Evolutionary conservation across 1,140 invertebrate species (phyloP), one percentile per base, ranked within the genome.

Genomic region (Parapsyche elsis): DNA sequence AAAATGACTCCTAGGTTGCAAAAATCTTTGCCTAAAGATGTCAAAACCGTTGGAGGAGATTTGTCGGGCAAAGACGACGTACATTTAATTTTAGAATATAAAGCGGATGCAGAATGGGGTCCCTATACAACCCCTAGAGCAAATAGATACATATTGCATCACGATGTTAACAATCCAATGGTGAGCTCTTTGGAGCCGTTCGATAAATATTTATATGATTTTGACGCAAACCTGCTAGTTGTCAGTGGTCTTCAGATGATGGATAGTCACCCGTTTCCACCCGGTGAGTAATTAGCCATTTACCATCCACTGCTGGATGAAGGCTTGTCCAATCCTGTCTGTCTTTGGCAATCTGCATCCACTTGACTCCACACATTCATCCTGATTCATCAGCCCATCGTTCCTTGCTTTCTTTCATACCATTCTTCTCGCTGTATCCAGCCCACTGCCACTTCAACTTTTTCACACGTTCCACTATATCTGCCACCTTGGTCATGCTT

Each of bases 221-320:
- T 93, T 84, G 89, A 92, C 26, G 94, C 95, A 9, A 89, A 95
- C 84, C 88, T 97, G 76, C 88, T 96, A 76, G 94, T 97, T 81
- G 89, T 97, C 53, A 94, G 95, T 85, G 95, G 95, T 0, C 86
- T 97, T 23, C 96, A 97, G 85, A 95, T 96, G 94, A 95, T 97
- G 95, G 95, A 97, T 86, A 96, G 94, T 87, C 96, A 94, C 87
- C 94, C 94, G 45, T 95, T 94, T 84, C 87, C 87, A 80, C 83
- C 89, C 86, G 92, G 92, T 92, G 86, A 16, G n/a, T 64, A 87
- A 12, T 26, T 85, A 84, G 81, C n/a, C n/a, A n/a, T n/a, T n/a
- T n/a, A n/a, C n/a, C n/a, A n/a, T n/a, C n/a, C n/a, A n/a, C n/a
- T n/a, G n/a, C n/a, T n/a, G n/a, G n/a, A n/a, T n/a, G n/a, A n/a